These are phyloP conservation scores for Lagorchestes hirsutus DNA, from an alignment of 2,797 vertebrate genomes.

Conservation along the genomic window DNA sequence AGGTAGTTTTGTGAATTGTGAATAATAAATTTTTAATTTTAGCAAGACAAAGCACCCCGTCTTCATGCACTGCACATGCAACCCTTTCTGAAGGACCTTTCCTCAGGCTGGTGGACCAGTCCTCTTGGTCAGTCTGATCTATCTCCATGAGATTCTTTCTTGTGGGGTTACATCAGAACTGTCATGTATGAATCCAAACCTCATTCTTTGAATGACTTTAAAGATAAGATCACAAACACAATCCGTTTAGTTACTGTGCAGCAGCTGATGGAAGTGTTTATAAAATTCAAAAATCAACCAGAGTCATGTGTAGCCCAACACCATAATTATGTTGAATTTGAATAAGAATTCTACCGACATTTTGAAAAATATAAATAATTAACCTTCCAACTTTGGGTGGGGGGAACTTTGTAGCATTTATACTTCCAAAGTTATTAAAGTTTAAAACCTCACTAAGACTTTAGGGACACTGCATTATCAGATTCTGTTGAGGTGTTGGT, in stretches of 20 bases:
- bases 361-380: background rate
- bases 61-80: background rate
- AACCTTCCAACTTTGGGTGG: background rate
- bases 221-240: background rate
- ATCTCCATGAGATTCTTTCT: background rate
- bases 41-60: background rate
- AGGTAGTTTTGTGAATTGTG: background rate
- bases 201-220: background rate
- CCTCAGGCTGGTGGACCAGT: background rate
- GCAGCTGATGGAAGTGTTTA: background rate
- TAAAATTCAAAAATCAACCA: background rate
- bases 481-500: background rate
- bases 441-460: background rate
- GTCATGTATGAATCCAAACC: background rate
- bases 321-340: background rate
- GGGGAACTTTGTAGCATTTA: background rate
- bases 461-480: background rate
- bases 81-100: background rate
- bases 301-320: background rate
- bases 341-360: background rate
- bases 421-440: background rate
- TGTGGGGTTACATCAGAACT: background rate
- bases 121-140: background rate
- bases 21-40: background rate
- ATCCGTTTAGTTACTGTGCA: background rate